phyloP scores from a whole-genome alignment of 2,888 invertebrate genomes.

The Polymixis flavicincta region DNA sequence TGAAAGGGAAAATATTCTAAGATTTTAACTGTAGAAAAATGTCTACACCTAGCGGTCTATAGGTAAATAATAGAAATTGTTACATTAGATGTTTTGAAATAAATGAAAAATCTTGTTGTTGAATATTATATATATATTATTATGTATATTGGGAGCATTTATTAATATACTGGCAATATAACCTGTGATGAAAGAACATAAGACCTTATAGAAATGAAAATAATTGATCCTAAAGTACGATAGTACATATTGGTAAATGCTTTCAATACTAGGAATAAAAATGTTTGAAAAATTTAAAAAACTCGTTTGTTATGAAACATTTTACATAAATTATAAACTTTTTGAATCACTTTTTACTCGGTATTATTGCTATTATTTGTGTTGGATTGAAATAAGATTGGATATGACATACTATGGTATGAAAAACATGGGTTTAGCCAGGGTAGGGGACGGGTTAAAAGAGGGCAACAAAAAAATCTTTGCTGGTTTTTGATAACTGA shows the following conservation, averaged over 20 bases:
- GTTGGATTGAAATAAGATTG: conserved; percentile 15
- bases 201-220: conserved; percentile 18
- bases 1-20: conserved; percentile 56
- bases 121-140: conserved; percentile 64
- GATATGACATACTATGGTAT: conserved; percentile 26
- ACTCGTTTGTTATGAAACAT: conserved; percentile 73
- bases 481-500: background rate
- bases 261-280: conserved; percentile 55
- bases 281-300: conserved; percentile 65
- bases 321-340: conserved; percentile 69
- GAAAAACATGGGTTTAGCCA: conserved; percentile 34
- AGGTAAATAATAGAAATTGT: conserved; percentile 79
- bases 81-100: conserved; percentile 80
- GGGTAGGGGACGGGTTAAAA: background rate
- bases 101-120: conserved; percentile 82
- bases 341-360: conserved; percentile 73
- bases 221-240: conserved; percentile 9
- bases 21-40: conserved; percentile 67
- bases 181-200: conserved; percentile 2
- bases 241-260: conserved; percentile 57
- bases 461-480: background rate
- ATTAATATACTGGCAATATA: conserved; percentile 30
- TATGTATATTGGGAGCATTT: conserved; percentile 57
- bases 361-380: conserved; percentile 60
- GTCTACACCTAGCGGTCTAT: conserved; percentile 75